Evolutionary conservation across 2,113 vertebrate species (phyloP).

Genomic region (Phainopepla nitens): DNA sequence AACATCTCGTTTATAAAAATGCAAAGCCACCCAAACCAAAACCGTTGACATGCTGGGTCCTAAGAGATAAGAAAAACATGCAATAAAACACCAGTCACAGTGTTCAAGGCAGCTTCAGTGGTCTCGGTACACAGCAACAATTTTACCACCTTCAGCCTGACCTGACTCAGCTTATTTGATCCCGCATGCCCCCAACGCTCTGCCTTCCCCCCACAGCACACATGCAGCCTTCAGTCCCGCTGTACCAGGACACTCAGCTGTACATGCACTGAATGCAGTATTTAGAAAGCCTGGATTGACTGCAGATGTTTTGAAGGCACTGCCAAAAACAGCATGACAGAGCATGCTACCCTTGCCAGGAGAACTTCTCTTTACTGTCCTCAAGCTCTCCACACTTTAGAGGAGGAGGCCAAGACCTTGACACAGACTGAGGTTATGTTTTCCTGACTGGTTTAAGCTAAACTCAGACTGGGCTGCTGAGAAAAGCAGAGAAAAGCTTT

Average conservation of each 20-base stretch:
- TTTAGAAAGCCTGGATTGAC: not conserved
- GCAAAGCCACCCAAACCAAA: not conserved
- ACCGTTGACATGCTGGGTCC: not conserved
- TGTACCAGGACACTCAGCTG: constrained; percentile 13
- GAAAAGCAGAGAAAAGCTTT: not conserved
- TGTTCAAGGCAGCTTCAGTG: not conserved
- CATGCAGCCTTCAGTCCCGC: not conserved
- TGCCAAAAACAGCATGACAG: not conserved
- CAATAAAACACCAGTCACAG: not conserved
- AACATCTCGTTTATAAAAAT: not conserved
- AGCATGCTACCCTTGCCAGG: not conserved
- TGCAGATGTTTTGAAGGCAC: constrained; percentile 11
- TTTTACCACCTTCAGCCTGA: not conserved
- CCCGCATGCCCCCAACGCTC: not conserved
- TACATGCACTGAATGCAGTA: not conserved
- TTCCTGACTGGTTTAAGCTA: not conserved
- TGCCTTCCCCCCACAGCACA: not conserved
- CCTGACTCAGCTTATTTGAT: not conserved
- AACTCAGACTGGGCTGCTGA: not conserved
- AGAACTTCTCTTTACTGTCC: not conserved
- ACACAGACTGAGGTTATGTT: not conserved
- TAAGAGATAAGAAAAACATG: not conserved
- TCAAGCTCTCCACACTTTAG: rapidly evolving
- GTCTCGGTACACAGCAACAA: not conserved
- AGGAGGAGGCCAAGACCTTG: not conserved